Evolutionary conservation across 2,888 invertebrate species (phyloP).

Genomic region (Lasioglossum vierecki): DNA sequence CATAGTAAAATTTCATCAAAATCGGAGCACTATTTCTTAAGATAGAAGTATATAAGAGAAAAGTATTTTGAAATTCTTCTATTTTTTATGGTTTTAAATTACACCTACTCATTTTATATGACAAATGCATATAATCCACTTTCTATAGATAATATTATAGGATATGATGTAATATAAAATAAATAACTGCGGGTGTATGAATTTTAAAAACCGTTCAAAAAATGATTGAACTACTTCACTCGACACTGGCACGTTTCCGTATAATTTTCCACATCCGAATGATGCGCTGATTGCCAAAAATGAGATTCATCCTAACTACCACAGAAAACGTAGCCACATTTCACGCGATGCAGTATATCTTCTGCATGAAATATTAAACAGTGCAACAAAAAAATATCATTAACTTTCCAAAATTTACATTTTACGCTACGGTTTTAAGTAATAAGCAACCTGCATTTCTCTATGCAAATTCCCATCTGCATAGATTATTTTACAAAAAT

Average conservation of each 20-base stretch:
- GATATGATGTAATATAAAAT: not conserved
- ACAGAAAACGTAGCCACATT: not conserved
- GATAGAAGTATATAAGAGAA: no score
- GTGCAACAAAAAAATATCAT: not conserved
- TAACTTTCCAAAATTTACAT: slow-evolving; percentile 9
- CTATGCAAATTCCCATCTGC: slow-evolving; percentile 2
- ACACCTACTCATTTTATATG: no score
- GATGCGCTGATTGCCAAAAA: not conserved
- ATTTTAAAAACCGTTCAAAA: not conserved
- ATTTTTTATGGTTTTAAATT: no score
- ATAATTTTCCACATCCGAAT: not conserved
- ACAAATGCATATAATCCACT: no score
- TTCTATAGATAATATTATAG: no score
- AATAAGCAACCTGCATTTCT: not conserved
- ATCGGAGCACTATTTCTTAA: no score
- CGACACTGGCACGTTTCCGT: not conserved
- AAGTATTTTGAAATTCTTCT: no score
- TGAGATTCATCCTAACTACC: not conserved
- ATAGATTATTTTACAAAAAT: not conserved
- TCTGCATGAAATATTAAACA: slow-evolving; percentile 5
- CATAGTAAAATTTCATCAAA: no score
- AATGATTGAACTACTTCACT: not conserved
- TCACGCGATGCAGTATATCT: not conserved
- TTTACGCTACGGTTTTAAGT: not conserved
- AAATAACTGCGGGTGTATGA: not conserved